These are phyloP conservation scores for Rotaria macrura DNA, from an alignment of 2,888 invertebrate species.

Conservation along the genomic window DNA sequence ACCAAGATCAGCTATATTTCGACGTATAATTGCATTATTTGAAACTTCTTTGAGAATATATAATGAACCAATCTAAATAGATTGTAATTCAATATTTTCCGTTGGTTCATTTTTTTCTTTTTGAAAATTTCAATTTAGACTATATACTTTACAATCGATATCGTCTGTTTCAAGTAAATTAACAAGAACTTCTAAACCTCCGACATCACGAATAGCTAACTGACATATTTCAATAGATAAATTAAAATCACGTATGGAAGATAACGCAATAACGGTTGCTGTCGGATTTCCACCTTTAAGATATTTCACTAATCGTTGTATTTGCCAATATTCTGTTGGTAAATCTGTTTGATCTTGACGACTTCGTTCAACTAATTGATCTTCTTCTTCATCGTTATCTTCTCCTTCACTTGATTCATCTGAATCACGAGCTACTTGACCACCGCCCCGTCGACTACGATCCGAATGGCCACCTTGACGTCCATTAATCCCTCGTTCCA, in stretches of 20 bases:
- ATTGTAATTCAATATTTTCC: not conserved
- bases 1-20: conserved; percentile 50
- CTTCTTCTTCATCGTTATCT: conserved; percentile 51
- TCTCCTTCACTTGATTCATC: conserved; percentile 19
- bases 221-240: conserved; percentile 70
- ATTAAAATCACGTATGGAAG: conserved; percentile 78
- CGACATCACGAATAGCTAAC: conserved; percentile 72
- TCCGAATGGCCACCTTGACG: not conserved
- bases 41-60: conserved; percentile 69
- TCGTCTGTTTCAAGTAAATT: conserved; percentile 83
- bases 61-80: conserved; percentile 61
- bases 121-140: not conserved
- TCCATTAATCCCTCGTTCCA: not conserved
- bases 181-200: conserved; percentile 77
- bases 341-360: conserved; percentile 56
- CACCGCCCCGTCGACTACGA: not conserved
- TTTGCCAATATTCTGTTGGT: conserved; percentile 85
- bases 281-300: conserved; percentile 82
- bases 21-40: conserved; percentile 47
- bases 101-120: not conserved
- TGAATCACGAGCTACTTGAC: not conserved
- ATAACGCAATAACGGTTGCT: conserved; percentile 78
- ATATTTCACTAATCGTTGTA: conserved; percentile 84
- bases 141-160: conserved; percentile 66
- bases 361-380: conserved; percentile 45